These are phyloP conservation scores for Rotaria magnacalcarata DNA, from an alignment of 2,888 invertebrate species.

Conservation along the genomic window DNA sequence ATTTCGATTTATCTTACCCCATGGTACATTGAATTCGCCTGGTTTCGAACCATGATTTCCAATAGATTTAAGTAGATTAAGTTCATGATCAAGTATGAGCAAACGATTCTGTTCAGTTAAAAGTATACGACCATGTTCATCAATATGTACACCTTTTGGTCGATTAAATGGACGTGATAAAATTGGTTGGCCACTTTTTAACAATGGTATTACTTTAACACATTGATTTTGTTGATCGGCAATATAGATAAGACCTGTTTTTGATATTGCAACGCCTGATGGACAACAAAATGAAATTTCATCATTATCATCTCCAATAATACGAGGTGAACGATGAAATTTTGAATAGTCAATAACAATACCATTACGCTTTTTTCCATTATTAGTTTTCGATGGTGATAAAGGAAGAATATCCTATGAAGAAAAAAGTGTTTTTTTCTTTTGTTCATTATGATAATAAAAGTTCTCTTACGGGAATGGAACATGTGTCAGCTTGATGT, in stretches of 20 bases:
- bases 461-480: background rate
- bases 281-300: constrained; percentile 6
- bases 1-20: background rate
- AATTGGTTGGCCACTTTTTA: background rate
- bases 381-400: background rate
- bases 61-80: background rate
- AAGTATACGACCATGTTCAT: constrained; percentile 18
- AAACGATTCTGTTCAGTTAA: background rate
- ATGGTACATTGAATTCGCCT: constrained; percentile 29
- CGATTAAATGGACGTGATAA: constrained; percentile 4
- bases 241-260: constrained; percentile 33
- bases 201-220: constrained; percentile 11
- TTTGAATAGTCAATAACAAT: constrained; percentile 33
- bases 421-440: background rate
- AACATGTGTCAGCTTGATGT: background rate
- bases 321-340: constrained; percentile 20
- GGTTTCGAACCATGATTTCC: constrained; percentile 25
- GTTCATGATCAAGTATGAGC: constrained; percentile 15
- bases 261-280: constrained; percentile 26
- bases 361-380: background rate
- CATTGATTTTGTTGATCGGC: constrained; percentile 30
- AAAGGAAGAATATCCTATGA: background rate
- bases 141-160: constrained; percentile 29
- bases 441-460: background rate
- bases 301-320: constrained; percentile 28